phyloP scores from a whole-genome alignment of 1,140 invertebrate species.

The Ceratosolen solmsi region DNA sequence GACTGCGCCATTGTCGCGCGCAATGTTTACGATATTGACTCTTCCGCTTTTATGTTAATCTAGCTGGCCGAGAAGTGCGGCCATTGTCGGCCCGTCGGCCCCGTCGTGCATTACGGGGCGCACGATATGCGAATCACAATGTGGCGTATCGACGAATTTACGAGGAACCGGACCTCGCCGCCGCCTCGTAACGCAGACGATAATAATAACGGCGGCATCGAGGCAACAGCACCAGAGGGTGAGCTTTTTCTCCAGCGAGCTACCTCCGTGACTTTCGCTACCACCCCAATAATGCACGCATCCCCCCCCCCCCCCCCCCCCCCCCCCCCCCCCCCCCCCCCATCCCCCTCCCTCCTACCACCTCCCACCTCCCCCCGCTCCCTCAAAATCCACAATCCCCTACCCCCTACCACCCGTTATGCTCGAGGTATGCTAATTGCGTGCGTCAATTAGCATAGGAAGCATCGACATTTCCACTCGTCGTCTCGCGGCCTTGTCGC shows the following conservation, averaged over 20 bases:
- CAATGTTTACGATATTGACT: slow-evolving; percentile 71
- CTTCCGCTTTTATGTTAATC: slow-evolving; percentile 71
- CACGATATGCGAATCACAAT: slow-evolving; percentile 39
- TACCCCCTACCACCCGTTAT: too few relatives aligned
- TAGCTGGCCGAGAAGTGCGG: slow-evolving; percentile 48
- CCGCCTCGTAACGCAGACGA: neutral
- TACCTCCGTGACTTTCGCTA: too few relatives aligned
- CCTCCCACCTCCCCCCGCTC: too few relatives aligned
- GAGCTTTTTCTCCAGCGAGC: slow-evolving; percentile 2
- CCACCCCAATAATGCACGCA: too few relatives aligned
- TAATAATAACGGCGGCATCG: slow-evolving; percentile 28
- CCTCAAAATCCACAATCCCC: too few relatives aligned
- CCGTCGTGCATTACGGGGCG: neutral
- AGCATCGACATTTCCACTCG: slow-evolving; percentile 62
- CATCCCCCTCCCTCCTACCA: too few relatives aligned
- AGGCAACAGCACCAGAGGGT: too few relatives aligned
- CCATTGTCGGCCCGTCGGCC: slow-evolving; percentile 24
- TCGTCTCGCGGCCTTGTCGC: slow-evolving; percentile 51
- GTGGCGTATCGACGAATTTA: slow-evolving; percentile 71
- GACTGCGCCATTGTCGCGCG: slow-evolving; percentile 55
- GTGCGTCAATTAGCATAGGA: slow-evolving; percentile 71
- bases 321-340: too few relatives aligned
- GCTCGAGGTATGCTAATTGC: slow-evolving; percentile 71
- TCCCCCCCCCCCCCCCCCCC: too few relatives aligned
- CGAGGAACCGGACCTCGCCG: slow-evolving; percentile 66